Percentiles rank a stretch among this genome's conserved stretches.
Evolutionary conservation across 1,140 invertebrate species (phyloP).

Genomic region (Megathymus violae): DNA sequence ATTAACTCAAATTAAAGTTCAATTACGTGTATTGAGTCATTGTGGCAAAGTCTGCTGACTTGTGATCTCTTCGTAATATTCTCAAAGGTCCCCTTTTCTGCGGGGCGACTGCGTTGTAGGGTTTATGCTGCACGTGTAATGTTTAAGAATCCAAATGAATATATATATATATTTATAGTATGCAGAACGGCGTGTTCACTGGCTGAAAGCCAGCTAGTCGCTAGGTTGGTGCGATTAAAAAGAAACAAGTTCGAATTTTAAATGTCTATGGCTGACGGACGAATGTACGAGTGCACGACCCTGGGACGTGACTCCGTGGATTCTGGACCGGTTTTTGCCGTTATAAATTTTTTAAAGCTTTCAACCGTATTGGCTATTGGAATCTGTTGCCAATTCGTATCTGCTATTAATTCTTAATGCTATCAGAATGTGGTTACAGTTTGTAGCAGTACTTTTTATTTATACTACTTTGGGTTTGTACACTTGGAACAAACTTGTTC

Average conservation of each 20-base stretch:
- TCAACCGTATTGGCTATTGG: conserved; percentile 9
- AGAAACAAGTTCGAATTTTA: conserved; percentile 31
- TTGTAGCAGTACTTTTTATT: too few species aligned
- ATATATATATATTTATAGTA: too few species aligned
- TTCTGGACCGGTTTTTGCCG: background rate
- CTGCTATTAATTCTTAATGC: conserved; percentile 13
- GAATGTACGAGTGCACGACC: conserved; percentile 14
- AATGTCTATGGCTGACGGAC: conserved; percentile 31
- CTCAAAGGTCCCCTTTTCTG: too few species aligned
- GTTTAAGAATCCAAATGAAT: too few species aligned
- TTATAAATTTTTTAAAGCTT: conserved; percentile 18
- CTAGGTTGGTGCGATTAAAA: conserved; percentile 18
- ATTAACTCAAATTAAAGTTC: too few species aligned
- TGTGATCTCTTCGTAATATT: too few species aligned
- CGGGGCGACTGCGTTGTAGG: too few species aligned
- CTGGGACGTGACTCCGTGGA: conserved; percentile 18
- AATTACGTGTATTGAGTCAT: too few species aligned
- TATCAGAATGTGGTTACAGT: background rate
- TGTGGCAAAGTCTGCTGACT: too few species aligned
- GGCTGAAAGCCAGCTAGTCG: conserved; percentile 28
- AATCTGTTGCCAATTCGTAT: conserved; percentile 17
- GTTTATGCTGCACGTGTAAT: too few species aligned
- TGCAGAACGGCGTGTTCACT: conserved; percentile 21
- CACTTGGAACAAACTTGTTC: too few species aligned
- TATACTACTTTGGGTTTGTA: too few species aligned